These are phyloP conservation scores for Drosophila virilis DNA, from an alignment of 1,140 invertebrate species.

Conservation along the genomic window DNA sequence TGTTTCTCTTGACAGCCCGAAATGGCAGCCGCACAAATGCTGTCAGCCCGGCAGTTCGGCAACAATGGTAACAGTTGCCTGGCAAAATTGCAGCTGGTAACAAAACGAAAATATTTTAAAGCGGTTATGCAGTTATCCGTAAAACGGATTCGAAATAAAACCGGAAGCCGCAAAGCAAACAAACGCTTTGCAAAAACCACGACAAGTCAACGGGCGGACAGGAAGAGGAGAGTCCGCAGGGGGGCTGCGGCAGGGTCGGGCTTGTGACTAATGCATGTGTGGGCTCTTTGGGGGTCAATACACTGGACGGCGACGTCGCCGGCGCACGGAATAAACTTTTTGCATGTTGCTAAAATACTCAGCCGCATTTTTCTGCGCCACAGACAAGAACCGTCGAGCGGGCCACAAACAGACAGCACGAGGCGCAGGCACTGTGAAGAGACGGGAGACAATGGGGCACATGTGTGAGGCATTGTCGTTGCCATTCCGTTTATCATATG, in stretches of 20 bases:
- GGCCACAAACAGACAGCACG: slow-evolving; percentile 36
- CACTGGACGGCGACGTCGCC: slow-evolving; percentile 63
- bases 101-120: slow-evolving; percentile 51
- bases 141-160: slow-evolving; percentile 68
- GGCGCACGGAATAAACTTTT: slow-evolving; percentile 74
- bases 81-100: slow-evolving; percentile 14
- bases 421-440: not conserved
- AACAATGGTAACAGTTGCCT: slow-evolving; percentile 16
- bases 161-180: slow-evolving; percentile 80
- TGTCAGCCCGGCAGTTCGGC: slow-evolving; percentile 13
- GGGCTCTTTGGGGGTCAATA: slow-evolving; percentile 69
- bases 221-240: not conserved
- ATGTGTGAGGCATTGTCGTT: slow-evolving; percentile 66
- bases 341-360: slow-evolving; percentile 72
- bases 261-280: slow-evolving; percentile 38
- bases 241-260: slow-evolving; percentile 7
- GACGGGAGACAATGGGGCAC: slow-evolving; percentile 33
- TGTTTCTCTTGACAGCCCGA: not conserved
- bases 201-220: slow-evolving; percentile 43
- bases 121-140: slow-evolving; percentile 62
- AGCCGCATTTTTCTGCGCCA: slow-evolving; percentile 67
- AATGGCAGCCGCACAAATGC: slow-evolving; percentile 16
- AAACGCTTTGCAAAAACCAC: slow-evolving; percentile 75
- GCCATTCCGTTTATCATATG: slow-evolving; percentile 72
- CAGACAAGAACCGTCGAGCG: slow-evolving; percentile 48